These are phyloP conservation scores for Hyaena hyaena DNA, from an alignment of 2,113 vertebrate species.

Conservation along the genomic window DNA sequence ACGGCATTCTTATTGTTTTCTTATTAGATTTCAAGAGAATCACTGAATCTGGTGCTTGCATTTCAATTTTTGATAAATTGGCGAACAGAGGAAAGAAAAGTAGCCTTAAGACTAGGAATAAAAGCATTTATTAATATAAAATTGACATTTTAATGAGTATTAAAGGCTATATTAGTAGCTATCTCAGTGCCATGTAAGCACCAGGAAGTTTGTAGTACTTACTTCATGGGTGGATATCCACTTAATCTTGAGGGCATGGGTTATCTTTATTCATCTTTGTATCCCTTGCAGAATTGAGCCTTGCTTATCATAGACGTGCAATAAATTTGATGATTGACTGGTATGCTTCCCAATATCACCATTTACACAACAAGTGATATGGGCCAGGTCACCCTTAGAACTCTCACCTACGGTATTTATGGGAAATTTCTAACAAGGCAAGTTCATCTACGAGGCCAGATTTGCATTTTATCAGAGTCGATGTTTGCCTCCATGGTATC, in stretches of 20 bases:
- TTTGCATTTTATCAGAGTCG: neutral
- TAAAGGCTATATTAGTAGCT: neutral
- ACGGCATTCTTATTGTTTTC: neutral
- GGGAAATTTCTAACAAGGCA: neutral
- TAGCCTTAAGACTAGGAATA: neutral
- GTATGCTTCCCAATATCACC: neutral
- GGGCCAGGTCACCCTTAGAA: neutral
- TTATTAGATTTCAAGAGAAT: neutral
- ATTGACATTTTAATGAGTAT: neutral
- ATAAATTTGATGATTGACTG: neutral
- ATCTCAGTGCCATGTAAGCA: neutral
- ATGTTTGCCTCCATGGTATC: neutral
- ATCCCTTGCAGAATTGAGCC: neutral
- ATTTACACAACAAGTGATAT: neutral
- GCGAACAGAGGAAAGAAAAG: neutral
- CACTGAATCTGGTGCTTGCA: neutral
- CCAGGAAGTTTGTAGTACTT: neutral
- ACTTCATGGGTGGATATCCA: neutral
- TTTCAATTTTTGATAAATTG: slow-evolving; percentile 35
- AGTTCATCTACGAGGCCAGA: neutral
- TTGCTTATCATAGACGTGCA: neutral
- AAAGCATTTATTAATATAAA: neutral
- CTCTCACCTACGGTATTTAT: neutral
- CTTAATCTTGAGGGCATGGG: neutral
- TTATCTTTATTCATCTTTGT: neutral